A percentile compares a stretch with the other conserved stretches of the same genome.
Conservation (phyloP, 2,797 vertebrate genomes). For the Perodicticus potto region DNA sequence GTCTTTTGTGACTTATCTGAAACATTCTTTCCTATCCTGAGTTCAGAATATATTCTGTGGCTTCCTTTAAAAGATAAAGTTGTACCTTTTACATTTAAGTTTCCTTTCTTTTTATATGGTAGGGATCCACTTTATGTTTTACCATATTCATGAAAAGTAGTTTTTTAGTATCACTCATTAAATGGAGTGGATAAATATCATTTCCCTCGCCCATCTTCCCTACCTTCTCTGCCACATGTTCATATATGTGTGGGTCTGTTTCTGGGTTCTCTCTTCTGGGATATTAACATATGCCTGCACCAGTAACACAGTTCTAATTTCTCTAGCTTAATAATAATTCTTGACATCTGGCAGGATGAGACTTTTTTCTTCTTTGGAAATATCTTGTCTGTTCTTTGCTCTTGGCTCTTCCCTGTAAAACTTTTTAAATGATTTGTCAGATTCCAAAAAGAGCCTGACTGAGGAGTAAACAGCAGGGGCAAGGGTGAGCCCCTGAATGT, state of each 20-base stretch:
- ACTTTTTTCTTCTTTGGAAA: conserved; percentile 35
- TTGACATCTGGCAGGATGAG: background rate
- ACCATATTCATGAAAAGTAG: background rate
- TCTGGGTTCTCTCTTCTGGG: background rate
- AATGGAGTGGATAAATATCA: background rate
- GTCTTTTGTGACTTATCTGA: conserved; percentile 18
- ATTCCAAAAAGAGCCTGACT: background rate
- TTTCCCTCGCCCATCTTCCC: background rate
- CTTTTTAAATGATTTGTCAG: background rate
- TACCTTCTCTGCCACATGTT: background rate
- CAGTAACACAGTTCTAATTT: conserved; percentile 9
- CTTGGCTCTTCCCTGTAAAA: conserved; percentile 34
- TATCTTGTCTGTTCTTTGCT: conserved; percentile 25
- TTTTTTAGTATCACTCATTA: background rate
- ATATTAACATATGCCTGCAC: background rate
- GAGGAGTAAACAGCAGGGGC: background rate
- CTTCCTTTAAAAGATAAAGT: background rate
- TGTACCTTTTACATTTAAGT: background rate
- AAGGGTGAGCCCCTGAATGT: too few relatives aligned
- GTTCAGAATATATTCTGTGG: background rate
- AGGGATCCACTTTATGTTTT: conserved; percentile 8
- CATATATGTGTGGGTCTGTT: background rate
- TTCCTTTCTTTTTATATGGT: conserved; percentile 12
- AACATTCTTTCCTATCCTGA: conserved; percentile 1
- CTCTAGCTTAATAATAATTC: background rate